Conservation (phyloP, 2,113 vertebrate genomes). For the Danionella cerebrum region DNA sequence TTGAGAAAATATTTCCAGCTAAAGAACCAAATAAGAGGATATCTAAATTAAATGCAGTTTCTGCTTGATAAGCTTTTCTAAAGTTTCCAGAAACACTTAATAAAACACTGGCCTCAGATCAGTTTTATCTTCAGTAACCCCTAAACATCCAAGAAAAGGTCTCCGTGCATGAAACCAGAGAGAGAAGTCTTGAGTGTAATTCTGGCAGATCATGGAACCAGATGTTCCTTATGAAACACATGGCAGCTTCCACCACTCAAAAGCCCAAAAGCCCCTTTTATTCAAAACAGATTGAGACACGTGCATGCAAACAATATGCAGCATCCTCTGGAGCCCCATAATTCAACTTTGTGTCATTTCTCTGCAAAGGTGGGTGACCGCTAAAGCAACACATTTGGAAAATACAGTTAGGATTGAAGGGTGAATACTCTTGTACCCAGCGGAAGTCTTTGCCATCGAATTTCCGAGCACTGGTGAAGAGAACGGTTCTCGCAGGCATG, state of each 20-base stretch:
- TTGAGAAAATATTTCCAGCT: too few species aligned
- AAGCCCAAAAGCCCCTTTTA: slow-evolving; percentile 26
- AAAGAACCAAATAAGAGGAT: too few species aligned
- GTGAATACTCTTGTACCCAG: slow-evolving; percentile 66
- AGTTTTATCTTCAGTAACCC: not conserved
- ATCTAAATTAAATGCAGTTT: not conserved
- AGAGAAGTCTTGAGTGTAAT: not conserved
- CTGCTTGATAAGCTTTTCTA: not conserved
- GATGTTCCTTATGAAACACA: slow-evolving; percentile 60
- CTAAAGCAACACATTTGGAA: not conserved
- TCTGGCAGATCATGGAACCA: slow-evolving; percentile 56
- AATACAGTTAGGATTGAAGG: not conserved
- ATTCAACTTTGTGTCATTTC: slow-evolving; percentile 31
- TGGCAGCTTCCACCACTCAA: slow-evolving; percentile 39
- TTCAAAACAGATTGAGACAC: slow-evolving; percentile 44
- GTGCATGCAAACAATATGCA: slow-evolving; percentile 59
- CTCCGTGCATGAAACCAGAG: not conserved
- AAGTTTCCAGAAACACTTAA: not conserved
- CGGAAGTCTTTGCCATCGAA: slow-evolving; percentile 95
- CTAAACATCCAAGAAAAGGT: not conserved
- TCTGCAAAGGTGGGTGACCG: not conserved
- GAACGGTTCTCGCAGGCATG: slow-evolving; percentile 95
- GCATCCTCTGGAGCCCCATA: slow-evolving; percentile 48
- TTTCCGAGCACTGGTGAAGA: slow-evolving; percentile 96
- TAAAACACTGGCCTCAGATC: not conserved